These are phyloP conservation scores for Automeris io DNA, from an alignment of 2,888 invertebrate species.

Conservation along the genomic window DNA sequence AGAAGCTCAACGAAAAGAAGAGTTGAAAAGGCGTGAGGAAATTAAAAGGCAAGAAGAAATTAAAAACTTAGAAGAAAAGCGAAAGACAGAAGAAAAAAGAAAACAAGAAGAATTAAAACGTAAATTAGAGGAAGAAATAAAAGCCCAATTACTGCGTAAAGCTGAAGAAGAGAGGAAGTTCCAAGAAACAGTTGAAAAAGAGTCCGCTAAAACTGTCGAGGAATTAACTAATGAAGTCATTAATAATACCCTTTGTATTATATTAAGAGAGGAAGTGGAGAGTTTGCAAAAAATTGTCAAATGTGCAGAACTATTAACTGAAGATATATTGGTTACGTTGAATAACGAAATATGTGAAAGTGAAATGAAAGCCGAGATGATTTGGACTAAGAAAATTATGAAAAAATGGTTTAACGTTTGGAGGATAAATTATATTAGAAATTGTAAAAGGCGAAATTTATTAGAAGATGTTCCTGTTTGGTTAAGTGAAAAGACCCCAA, in stretches of 20 bases:
- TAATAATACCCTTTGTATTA: conserved; percentile 34
- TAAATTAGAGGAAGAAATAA: conserved; percentile 49
- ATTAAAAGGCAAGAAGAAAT: conserved; percentile 26
- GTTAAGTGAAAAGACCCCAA: conserved; percentile 49
- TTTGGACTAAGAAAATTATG: conserved; percentile 46
- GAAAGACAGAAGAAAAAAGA: conserved; percentile 44
- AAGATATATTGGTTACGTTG: conserved; percentile 45
- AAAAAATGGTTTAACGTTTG: conserved; percentile 59
- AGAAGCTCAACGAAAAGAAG: conserved; percentile 21
- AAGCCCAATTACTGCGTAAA: conserved; percentile 46
- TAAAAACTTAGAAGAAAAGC: conserved; percentile 31
- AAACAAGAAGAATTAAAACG: conserved; percentile 44
- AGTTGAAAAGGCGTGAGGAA: conserved; percentile 23
- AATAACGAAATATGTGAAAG: conserved; percentile 44
- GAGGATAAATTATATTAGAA: conserved; percentile 47
- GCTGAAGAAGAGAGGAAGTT: conserved; percentile 50
- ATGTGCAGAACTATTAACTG: conserved; percentile 36
- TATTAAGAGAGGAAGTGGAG: conserved; percentile 48
- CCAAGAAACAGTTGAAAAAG: conserved; percentile 49
- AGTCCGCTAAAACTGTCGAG: conserved; percentile 44
- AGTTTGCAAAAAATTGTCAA: conserved; percentile 36
- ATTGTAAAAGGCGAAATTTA: conserved; percentile 48
- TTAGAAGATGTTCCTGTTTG: conserved; percentile 66
- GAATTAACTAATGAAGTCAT: conserved; percentile 48
- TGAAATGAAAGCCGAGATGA: conserved; percentile 57